Base-by-base conservation (phyloP, 2,888 invertebrate species). In the Empis livida region DNA sequence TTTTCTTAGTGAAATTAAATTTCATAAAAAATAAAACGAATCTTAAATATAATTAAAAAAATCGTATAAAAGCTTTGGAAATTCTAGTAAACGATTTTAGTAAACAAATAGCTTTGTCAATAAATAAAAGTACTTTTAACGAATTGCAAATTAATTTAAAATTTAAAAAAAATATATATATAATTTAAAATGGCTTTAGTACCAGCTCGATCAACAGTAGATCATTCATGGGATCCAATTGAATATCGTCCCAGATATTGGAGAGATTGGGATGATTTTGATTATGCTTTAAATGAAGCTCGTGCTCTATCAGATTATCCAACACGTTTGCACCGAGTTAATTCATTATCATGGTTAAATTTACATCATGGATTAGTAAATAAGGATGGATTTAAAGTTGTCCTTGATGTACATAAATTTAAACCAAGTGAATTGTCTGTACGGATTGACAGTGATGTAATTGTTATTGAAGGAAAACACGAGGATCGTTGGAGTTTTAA, bases 401-500 rank as follows among this genome's bases (percentile, higher is more conserved):
- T 13, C 2, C 13, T 35, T 4, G 43, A 47, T 43, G 47, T 47
- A 8, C 17, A 47, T 32, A 38, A 83, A 57, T 84, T 83, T 59
- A 68, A 76, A 41, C 83, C 83, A 0, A 76, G 77, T 37, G 84
- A 84, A 62, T 73, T 84, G 23, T 73, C 77, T 46, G 75, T 88
- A 46, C 87, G 84, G 69, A 75, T 82, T 48, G 71, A 74, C 57
- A 73, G 80, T 55, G 76, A 77, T 56, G 73, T 71, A 47, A 73
- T 84, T 31, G 63, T 81, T 2, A 74, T 81, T 13, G 82, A 84
- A 61, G 86, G 78, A 10, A 80, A 79, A 59, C 82, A 84, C 59
- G 81, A 81, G 57, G 82, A 83, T 55, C 78, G 77, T 52, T 73
- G 77, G 39, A 84, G 85, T 55, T 77, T 80, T 40, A 81, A 82